Base-by-base conservation (phyloP, 2,797 vertebrate species). In the Sebastiscus albofasciatus region DNA sequence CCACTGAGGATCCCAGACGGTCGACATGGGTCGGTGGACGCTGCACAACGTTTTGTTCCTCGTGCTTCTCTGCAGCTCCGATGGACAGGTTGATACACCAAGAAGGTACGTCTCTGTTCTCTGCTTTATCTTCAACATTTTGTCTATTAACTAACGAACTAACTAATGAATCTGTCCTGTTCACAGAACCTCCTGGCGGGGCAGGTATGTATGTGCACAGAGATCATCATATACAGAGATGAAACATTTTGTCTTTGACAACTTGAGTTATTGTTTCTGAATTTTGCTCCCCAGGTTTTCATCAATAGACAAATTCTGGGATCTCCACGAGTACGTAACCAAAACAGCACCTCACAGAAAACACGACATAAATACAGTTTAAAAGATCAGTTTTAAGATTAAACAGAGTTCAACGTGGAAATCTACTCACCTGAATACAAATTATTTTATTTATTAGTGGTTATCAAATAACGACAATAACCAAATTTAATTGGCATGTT, bases 21-120 rank as follows among this genome's bases (percentile, higher is more conserved):
- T 34, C 77, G 79, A 36, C 46, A 94, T 94, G 93, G 54, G 42
- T 26, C 49, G 0, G 6, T 85, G 91, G 80, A 77, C 8, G 9
- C 46, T 82, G 0, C 26, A 42, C 0, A 33, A 0, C 20, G 1
- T 90, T 86, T 66, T 88, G 5, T 33, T 87, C 12, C 36, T 91
- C 6, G 5, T 77, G 4, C 36, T 92, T 26, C 52, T 92, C 69
- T 84, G 49, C 52, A 18, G 8, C 16, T n/a, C 61, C 2, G 26
- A 46, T 5, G 83, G 73, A 20, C 85, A 83, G 34, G 0, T 20
- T 16, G 6, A 20, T 0, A 0, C 0, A 8, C 0, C 0, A 0
- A 8, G 27, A 16, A 59, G 66, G 88, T 89, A 79, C 20, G 8
- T 6, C 5, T 76, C 6, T n/a, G 31, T n/a, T 55, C 70, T 5